Conservation (phyloP, 2,888 invertebrate genomes). For the Eupithecia subumbrata region DNA sequence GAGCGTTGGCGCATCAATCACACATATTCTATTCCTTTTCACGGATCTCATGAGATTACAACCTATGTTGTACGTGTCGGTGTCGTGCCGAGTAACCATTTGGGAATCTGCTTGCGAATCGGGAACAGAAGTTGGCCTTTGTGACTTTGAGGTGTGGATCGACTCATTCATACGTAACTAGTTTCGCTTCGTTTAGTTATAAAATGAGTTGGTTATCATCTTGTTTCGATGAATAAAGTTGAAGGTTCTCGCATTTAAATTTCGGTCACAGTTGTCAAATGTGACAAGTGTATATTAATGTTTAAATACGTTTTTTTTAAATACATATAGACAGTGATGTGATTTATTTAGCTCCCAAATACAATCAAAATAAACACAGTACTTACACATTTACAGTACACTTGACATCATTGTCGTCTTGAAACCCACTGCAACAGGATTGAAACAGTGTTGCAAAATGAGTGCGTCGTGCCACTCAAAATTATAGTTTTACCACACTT, state of each 20-base stretch:
- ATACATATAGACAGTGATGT: not conserved
- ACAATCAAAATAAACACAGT: not conserved
- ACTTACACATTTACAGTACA: not conserved
- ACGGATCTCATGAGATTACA: slow-evolving; percentile 9
- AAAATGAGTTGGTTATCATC: not conserved
- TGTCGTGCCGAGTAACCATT: slow-evolving; percentile 13
- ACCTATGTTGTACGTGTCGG: slow-evolving; percentile 13
- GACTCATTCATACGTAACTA: not conserved
- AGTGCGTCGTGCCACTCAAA: not conserved
- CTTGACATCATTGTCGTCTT: not conserved
- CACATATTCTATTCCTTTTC: slow-evolving; percentile 12
- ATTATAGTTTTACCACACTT: not conserved
- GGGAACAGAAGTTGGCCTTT: not conserved
- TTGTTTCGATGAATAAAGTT: not conserved
- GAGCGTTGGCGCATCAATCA: not conserved
- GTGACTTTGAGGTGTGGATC: slow-evolving; percentile 4
- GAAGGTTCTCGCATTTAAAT: not conserved
- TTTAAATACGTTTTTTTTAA: no score
- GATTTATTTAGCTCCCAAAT: not conserved
- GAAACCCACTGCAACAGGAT: not conserved
- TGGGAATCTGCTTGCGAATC: slow-evolving; percentile 10
- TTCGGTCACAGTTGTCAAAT: not conserved
- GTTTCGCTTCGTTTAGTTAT: not conserved
- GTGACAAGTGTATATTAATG: not conserved
- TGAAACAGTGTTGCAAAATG: not conserved